Evolutionary conservation across 2,113 vertebrate genomes (phyloP), one percentile per base, ranked within the genome.

Genomic region (Falcunculus frontatus): DNA sequence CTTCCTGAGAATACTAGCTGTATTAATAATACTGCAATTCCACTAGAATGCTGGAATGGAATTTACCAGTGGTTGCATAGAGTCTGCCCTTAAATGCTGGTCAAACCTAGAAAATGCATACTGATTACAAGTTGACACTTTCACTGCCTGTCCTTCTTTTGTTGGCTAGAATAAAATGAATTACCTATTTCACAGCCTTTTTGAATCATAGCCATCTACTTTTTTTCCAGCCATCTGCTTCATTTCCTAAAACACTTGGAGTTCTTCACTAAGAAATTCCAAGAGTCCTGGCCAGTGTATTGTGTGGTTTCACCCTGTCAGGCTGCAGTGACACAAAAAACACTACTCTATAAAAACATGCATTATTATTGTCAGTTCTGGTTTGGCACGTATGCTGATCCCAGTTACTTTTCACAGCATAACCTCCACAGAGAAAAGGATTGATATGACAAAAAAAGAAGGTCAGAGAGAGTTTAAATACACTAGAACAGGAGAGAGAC

Each of bases 391-490:
- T 70, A 73, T n/a, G 26, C 20, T 67, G 63, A 73, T 88, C 68
- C 59, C 37, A 69, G 52, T 86, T 94, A 80, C 59, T 84, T 94
- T 78, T 41, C 79, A 89, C 11, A 11, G 41, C 17, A 90, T 81
- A 93, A 91, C 3, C 37, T 72, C 46, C 49, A 37, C 72, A 93
- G n/a, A 91, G 42, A 72, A 89, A 68, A 87, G 22, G n/a, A 92
- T 49, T 84, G 81, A 63, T 83, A 60, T 8, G 33, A 80, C 3
- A 20, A 64, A 83, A 92, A 93, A 76, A 72, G 72, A 90, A 97
- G 87, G 94, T 96, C 82, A 96, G 42, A 70, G 23, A 77, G 68
- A 95, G 73, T 92, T 95, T 84, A 91, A 89, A 94, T 72, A 81
- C 23, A 89, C 32, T 32, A 82, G 65, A 92, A 92, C 41, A 81